phyloP scores from a whole-genome alignment of 1,140 invertebrate genomes.

The Drosophila malerkotliana region DNA sequence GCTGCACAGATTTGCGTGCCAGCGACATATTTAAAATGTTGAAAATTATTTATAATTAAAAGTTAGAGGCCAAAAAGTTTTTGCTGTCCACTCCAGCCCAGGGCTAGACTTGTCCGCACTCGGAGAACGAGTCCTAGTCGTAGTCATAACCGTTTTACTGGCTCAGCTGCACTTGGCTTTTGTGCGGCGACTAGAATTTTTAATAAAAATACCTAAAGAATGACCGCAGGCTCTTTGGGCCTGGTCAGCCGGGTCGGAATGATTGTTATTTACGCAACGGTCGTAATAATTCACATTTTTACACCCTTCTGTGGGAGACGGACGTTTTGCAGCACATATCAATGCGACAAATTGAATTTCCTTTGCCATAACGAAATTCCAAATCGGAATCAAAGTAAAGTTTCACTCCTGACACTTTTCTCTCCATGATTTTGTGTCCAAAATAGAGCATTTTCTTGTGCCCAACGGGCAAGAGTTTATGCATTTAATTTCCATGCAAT shows the following conservation, averaged over 20 bases:
- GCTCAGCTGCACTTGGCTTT: slow-evolving; percentile 23
- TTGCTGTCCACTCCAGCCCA: slow-evolving; percentile 35
- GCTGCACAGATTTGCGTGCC: slow-evolving; percentile 78
- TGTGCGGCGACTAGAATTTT: slow-evolving; percentile 47
- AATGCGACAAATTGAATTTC: slow-evolving; percentile 63
- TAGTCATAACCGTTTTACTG: slow-evolving; percentile 27
- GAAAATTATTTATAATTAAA: slow-evolving; percentile 82
- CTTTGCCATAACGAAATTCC: slow-evolving; percentile 50
- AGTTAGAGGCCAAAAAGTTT: slow-evolving; percentile 78
- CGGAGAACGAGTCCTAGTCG: slow-evolving; percentile 4
- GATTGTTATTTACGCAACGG: slow-evolving; percentile 83
- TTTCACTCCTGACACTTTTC: not conserved
- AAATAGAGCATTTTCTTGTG: slow-evolving; percentile 18
- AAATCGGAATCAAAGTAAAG: slow-evolving; percentile 43
- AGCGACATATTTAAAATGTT: slow-evolving; percentile 81
- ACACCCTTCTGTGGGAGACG: slow-evolving; percentile 26
- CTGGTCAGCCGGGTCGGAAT: slow-evolving; percentile 59
- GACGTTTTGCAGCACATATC: slow-evolving; percentile 5
- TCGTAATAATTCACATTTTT: slow-evolving; percentile 78
- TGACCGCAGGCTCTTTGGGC: slow-evolving; percentile 3
- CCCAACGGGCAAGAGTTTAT: slow-evolving; percentile 17
- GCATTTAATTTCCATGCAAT: slow-evolving; percentile 53
- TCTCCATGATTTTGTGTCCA: slow-evolving; percentile 2
- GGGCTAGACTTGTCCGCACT: slow-evolving; percentile 30
- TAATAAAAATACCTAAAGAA: slow-evolving; percentile 69